Evolutionary conservation across 2,113 vertebrate species (phyloP), one percentile per base, ranked within the genome.

Genomic region (Eublepharis macularius): DNA sequence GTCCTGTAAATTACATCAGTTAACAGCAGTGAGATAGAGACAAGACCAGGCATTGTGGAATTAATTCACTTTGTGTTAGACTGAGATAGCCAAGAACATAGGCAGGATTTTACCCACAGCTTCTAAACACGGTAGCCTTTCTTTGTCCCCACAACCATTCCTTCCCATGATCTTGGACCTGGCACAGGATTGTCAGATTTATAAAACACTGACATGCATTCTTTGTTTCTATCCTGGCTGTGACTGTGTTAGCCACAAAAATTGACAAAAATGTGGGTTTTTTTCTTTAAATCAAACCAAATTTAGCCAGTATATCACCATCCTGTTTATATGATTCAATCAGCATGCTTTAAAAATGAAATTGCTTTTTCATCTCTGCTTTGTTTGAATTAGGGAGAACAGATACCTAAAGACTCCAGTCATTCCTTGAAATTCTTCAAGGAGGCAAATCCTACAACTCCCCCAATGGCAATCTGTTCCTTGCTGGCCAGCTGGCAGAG

Each of bases 231-330:
- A 6, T 1, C 26, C 60, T 2, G 13, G 81, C 57, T 41, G n/a
- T 70, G 57, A 63, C 21, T 65, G 26, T 80, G 65, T 16, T 17
- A 45, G 49, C 11, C 17, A 21, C 21, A 34, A 41, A 0, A 0
- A 2, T 0, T 0, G 32, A 39, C 80, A 78, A 51, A 8, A 51
- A n/a, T 41, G 0, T 0, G 29, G 32, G 17, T n/a, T n/a, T n/a
- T n/a, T n/a, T n/a, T n/a, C n/a, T n/a, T n/a, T n/a, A n/a, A n/a
- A n/a, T 73, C 36, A 36, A 51, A 11, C 13, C 1, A 41, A 14
- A 54, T 69, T 77, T 29, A 34, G 36, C 6, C 17, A 6, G 43
- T 0, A 10, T 34, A 5, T n/a, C 1, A 34, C 41, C 19, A 45
- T 5, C 45, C 19, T 26, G 17, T 17, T 81, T n/a, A 36, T 21